Conservation (phyloP, 2,797 vertebrate genomes). For the Staurois parvus region DNA sequence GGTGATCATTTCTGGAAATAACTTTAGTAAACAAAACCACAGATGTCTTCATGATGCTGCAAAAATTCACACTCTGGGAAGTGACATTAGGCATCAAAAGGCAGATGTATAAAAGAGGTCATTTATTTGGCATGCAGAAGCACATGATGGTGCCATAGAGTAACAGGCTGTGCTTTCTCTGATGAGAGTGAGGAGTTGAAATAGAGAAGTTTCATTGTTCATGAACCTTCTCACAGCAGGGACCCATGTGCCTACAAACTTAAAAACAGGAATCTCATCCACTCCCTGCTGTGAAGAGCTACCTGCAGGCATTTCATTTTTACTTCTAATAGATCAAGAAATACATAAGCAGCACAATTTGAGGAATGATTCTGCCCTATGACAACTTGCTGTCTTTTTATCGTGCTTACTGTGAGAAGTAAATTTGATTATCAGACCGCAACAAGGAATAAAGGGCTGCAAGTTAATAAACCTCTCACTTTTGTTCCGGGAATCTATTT, state of each 20-base stretch:
- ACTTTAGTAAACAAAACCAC: too few species aligned
- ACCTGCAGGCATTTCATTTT: constrained; percentile 20
- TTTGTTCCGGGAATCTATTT: neutral
- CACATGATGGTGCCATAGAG: constrained; percentile 7
- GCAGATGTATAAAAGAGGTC: too few species aligned
- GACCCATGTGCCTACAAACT: constrained; percentile 2
- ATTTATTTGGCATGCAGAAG: neutral
- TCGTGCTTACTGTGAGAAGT: neutral
- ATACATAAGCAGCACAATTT: neutral
- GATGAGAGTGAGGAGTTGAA: neutral
- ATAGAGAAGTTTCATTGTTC: constrained; percentile 47
- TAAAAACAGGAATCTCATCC: constrained; percentile 21
- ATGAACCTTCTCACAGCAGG: constrained; percentile 5
- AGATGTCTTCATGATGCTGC: too few species aligned
- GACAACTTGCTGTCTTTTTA: neutral
- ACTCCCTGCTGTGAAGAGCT: neutral
- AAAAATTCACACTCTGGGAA: too few species aligned
- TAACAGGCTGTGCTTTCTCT: constrained; percentile 2
- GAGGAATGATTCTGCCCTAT: neutral
- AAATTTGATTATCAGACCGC: neutral
- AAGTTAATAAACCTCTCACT: neutral
- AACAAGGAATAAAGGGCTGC: neutral
- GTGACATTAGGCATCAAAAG: too few species aligned
- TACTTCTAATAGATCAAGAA: constrained; percentile 21
- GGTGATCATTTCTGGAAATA: too few species aligned